Evolutionary conservation across 2,113 vertebrate species (phyloP).

Genomic region (Isurus oxyrinchus): DNA sequence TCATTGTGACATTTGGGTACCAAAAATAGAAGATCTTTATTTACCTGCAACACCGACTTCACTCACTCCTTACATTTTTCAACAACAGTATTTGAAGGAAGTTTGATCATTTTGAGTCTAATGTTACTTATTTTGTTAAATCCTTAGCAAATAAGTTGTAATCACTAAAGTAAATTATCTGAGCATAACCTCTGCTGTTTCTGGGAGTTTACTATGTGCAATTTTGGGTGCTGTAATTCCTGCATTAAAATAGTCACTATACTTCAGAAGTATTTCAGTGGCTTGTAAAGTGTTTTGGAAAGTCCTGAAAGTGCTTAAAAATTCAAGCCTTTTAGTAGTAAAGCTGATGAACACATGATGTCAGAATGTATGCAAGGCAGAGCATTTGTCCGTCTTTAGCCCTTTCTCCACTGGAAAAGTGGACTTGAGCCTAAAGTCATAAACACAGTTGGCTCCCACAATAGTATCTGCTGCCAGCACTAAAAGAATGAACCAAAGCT

Average conservation of each 20-base stretch:
- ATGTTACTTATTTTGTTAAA: background rate
- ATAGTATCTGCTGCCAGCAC: background rate
- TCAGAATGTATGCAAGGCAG: background rate
- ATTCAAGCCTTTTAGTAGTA: background rate
- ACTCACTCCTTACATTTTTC: background rate
- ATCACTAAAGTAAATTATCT: background rate
- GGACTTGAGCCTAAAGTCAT: background rate
- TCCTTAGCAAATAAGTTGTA: background rate
- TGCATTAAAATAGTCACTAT: background rate
- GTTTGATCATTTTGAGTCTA: background rate
- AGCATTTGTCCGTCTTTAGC: background rate
- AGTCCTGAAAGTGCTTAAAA: background rate
- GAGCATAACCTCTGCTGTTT: background rate
- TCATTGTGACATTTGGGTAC: background rate
- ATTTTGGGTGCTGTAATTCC: background rate
- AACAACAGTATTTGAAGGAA: background rate
- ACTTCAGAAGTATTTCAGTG: background rate
- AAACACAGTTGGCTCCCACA: background rate
- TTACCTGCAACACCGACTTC: background rate
- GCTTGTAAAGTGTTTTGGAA: background rate
- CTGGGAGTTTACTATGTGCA: background rate
- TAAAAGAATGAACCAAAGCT: background rate
- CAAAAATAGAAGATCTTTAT: background rate
- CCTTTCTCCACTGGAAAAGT: background rate
- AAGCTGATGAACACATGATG: background rate